Evolutionary conservation across 2,888 invertebrate genomes (phyloP), one percentile per base, ranked within the genome.

Genomic region (Meandrusa payeni): DNA sequence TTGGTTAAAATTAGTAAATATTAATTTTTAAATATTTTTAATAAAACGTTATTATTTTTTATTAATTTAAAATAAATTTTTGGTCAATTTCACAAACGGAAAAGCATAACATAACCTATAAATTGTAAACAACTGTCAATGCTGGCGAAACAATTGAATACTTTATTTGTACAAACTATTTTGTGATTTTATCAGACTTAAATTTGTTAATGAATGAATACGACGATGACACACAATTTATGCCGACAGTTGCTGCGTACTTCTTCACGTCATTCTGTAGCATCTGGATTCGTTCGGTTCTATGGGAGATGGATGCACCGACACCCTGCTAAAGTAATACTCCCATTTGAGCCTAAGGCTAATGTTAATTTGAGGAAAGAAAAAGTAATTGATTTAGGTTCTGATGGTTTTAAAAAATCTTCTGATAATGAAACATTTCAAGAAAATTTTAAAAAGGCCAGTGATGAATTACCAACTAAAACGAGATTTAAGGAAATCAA

Each of bases 231-330:
- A 10, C 37, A 37, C 3, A 44, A 23, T 7, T 22, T 39, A 17
- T 39, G 55, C 38, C 55, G 50, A 19, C 23, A 67, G 2, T 19
- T 71, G 5, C 46, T 51, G 5, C 59, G 61, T 52, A 32, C 58
- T n/a, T n/a, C 61, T 15, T 34, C 50, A 17, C 49, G 43, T 5
- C 54, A 57, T n/a, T 58, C 59, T 33, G 40, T 51, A 2, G 24
- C 43, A 5, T 17, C 49, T 40, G 44, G 42, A 46, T 56, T 61
- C n/a, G 54, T 60, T 41, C 74, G 79, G 61, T 71, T 65, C 57
- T 82, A 83, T 50, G 61, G 72, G 6, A 79, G 89, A 55, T 91
- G 90, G 89, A 51, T 69, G 47, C 87, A 88, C 55, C 88, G 92
- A 41, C 75, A 61, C 42, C 90, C 90, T 11, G 66, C 69, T 13